Conservation (phyloP, 2,797 vertebrate genomes). For the Fratercula arctica region DNA sequence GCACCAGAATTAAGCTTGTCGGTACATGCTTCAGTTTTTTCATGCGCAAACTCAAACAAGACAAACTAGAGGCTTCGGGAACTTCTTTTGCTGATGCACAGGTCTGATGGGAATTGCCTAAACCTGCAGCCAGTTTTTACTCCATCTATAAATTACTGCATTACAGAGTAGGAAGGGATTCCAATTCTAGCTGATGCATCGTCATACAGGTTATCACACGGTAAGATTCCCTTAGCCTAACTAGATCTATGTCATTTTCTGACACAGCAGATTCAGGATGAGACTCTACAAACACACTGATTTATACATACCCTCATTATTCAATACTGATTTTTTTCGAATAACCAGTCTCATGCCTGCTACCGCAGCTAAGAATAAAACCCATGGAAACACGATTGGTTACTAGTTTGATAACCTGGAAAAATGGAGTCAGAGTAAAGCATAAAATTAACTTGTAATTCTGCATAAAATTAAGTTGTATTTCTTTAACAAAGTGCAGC, state of each 20-base stretch:
- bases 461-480: background rate
- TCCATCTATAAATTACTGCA: constrained; percentile 13
- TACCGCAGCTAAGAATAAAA: background rate
- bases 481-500: background rate
- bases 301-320: background rate
- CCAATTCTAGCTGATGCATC: constrained; percentile 7
- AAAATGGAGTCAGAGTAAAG: background rate
- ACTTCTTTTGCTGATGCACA: background rate
- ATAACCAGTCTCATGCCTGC: background rate
- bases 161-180: background rate
- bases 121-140: background rate
- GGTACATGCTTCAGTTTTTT: background rate
- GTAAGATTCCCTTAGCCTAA: background rate
- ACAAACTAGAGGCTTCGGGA: background rate
- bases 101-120: constrained; percentile 1
- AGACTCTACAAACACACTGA: background rate
- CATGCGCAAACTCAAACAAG: background rate
- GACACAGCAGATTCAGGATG: background rate
- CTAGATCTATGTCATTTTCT: background rate
- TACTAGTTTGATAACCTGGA: background rate
- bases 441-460: background rate
- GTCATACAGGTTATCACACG: background rate
- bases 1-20: background rate
- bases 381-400: background rate
- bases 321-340: background rate